Base-by-base conservation (phyloP, 2,113 vertebrate species). In the Lycaon pictus region DNA sequence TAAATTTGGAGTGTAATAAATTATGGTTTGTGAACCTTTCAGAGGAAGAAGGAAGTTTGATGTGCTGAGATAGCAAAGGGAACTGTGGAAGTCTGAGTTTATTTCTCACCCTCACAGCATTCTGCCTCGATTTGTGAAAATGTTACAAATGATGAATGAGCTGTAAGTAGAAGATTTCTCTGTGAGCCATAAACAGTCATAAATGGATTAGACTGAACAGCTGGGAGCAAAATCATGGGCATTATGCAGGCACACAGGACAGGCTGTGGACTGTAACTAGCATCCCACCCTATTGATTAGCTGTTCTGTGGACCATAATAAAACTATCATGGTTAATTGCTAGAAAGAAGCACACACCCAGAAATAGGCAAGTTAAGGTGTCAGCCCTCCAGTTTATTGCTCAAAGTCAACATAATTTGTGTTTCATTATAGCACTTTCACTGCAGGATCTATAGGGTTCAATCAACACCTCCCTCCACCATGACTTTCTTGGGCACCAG, bases 201-300 rank as follows among this genome's bases (percentile, higher is more conserved):
- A 98, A 98, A 98, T 91, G 83, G 90, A 98, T 98, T 97, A 96
- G 77, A 88, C 77, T 65, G 88, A 98, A 96, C 85, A 98, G 93
- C 97, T 98, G 89, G 94, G 93, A 96, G 91, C 92, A 98, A 98
- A 97, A 95, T 89, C 67, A 51, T 51, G 81, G 90, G 48, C 51
- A 96, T 98, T 98, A 98, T 97, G 96, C 96, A 97, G 67, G 89
- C 94, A 95, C 92, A 96, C 55, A 97, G 95, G 95, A 98, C 62
- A 32, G 83, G 53, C 16, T 98, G 92, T 97, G 97, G 98, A 98
- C 97, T 98, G 96, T 96, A 69, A 96, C 96, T 97, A 96, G 95
- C 96, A 98, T 97, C 97, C 96, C 97, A 98, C 25, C 77, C 93
- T 98, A 99, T 98, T 98, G 98, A 99, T 99, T 98, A 98, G 85